Conservation (phyloP, 2,797 vertebrate species). For the Pseudopleuronectes americanus region DNA sequence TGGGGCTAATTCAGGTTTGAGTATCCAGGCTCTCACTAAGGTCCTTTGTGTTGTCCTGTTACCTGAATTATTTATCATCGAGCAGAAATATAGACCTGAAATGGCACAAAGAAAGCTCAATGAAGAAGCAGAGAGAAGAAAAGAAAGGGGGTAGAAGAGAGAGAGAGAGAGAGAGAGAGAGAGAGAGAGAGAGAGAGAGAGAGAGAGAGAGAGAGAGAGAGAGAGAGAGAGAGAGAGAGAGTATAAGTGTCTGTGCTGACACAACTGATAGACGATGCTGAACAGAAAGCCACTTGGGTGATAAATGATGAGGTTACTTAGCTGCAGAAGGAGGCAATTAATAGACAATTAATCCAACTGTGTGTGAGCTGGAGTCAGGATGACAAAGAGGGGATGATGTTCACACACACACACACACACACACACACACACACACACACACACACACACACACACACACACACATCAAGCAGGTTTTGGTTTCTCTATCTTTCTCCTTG, state of each 20-base stretch:
- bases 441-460: background rate
- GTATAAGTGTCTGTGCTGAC: background rate
- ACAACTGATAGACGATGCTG: slow-evolving; percentile 29
- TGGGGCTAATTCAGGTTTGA: slow-evolving; percentile 38
- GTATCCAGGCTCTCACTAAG: slow-evolving; percentile 27
- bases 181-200: too few relatives aligned
- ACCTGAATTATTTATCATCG: slow-evolving; percentile 72
- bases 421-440: slow-evolving; percentile 10
- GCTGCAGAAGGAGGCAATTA: slow-evolving; percentile 58
- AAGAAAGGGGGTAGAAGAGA: background rate
- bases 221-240: background rate
- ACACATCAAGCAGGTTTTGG: slow-evolving; percentile 23
- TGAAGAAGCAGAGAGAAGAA: slow-evolving; percentile 3
- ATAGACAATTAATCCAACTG: slow-evolving; percentile 54
- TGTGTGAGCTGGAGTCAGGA: slow-evolving; percentile 12
- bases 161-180: background rate
- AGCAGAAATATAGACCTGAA: slow-evolving; percentile 65
- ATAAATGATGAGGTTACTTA: slow-evolving; percentile 52
- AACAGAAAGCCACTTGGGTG: slow-evolving; percentile 36
- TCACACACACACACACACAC: background rate
- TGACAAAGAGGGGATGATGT: background rate
- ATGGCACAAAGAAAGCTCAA: slow-evolving; percentile 32
- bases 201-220: too few relatives aligned
- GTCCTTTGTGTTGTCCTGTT: slow-evolving; percentile 65
- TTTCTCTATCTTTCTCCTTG: slow-evolving; percentile 39